Base-by-base conservation (phyloP, 2,113 vertebrate species). In the Jacana jacana region DNA sequence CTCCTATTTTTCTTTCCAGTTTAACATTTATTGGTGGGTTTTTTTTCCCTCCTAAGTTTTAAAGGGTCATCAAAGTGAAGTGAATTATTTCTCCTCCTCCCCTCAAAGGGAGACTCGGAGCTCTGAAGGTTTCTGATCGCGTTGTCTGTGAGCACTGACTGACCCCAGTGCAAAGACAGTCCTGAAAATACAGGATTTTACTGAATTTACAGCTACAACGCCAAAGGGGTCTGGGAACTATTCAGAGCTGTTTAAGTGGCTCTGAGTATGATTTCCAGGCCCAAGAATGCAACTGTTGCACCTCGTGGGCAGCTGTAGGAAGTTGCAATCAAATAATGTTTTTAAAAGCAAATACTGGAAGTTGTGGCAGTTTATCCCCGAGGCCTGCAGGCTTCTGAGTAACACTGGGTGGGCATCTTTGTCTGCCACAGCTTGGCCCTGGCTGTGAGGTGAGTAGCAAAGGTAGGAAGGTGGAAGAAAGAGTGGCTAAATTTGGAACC, bases 21-120 rank as follows among this genome's bases (percentile, higher is more conserved):
- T 61, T 25, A 49, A 31, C 0, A 0, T 23, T 39, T 33, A 25
- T 28, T 52, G 28, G n/a, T n/a, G n/a, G n/a, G n/a, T n/a, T n/a
- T n/a, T 48, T 31, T 86, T 71, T 42, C 51, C 35, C 4, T 19
- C 19, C 2, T 4, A 6, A 63, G 35, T 57, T 63, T 24, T 40
- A 6, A 55, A 44, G 9, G 30, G 39, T 13, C 27, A 10, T 54
- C 16, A 2, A 70, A 44, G 10, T 23, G 2, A 1, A 65, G 66
- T 5, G 42, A 57, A 18, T 49, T 73, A 31, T n/a, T 77, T 44
- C 14, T 80, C 16, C 20, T 44, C 37, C 30, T 68, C 25, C 30
- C 30, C 70, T 64, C 37, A 35, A 8, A 54, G 39, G 37, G 66
- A 83, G 37, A 37, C 27, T 18, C 15, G 8, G 61, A 76, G 27